Conservation (phyloP, 2,888 invertebrate genomes). For the Willowsia nigromaculata region DNA sequence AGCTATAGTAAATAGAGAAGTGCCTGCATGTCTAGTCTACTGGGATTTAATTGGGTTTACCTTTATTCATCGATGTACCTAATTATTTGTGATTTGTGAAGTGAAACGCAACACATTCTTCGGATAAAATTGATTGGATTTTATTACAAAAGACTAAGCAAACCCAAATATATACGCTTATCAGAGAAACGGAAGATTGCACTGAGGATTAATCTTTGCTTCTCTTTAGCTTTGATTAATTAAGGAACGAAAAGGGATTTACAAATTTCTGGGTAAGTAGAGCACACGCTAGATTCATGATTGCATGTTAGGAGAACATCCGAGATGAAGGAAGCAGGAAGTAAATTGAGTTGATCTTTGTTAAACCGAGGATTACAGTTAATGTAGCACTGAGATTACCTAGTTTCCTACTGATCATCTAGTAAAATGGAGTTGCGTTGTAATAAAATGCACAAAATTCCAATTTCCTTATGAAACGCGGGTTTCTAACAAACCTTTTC, state of each 20-base stretch:
- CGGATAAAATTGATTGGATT: not conserved
- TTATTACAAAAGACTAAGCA: not conserved
- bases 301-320: not conserved
- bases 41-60: not conserved
- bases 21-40: not conserved
- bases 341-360: not conserved
- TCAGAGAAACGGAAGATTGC: not conserved
- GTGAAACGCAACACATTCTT: not conserved
- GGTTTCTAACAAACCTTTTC: no score
- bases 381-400: no score
- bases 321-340: not conserved
- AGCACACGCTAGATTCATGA: not conserved
- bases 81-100: constrained; percentile 2
- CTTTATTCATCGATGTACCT: not conserved
- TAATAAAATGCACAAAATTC: no score
- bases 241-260: not conserved
- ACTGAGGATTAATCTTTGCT: not conserved
- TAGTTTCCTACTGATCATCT: no score
- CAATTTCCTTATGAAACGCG: no score
- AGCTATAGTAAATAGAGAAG: not conserved
- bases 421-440: no score
- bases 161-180: not conserved
- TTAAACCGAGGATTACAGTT: not conserved
- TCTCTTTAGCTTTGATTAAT: not conserved
- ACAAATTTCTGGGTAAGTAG: constrained; percentile 2